These are phyloP conservation scores for Oikopleura vanhoeffeni DNA, from an alignment of 23 tunicate genomes.

Conservation along the genomic window DNA sequence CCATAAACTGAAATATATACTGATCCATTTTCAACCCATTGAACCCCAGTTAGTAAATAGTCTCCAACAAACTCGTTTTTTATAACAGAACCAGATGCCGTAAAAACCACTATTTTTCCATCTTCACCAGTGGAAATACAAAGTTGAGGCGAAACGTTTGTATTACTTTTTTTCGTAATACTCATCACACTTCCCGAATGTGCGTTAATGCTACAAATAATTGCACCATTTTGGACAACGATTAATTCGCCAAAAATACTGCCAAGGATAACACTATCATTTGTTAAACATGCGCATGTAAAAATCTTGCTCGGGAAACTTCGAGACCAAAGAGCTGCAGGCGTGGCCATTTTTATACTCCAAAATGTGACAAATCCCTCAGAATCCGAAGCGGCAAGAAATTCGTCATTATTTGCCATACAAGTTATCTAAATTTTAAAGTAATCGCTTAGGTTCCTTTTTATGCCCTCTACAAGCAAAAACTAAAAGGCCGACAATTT, in stretches of 20 bases:
- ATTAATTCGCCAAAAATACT: background rate
- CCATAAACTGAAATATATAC: background rate
- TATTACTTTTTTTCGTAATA: background rate
- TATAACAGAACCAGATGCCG: background rate
- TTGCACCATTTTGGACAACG: background rate
- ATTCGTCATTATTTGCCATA: background rate
- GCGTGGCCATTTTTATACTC: background rate
- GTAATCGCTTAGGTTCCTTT: too few species aligned
- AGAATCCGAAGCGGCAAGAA: background rate
- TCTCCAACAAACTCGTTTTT: background rate
- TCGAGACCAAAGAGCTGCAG: background rate
- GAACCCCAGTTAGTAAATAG: background rate
- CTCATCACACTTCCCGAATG: background rate
- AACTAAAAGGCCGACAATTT: background rate
- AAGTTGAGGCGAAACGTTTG: background rate
- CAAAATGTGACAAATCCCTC: background rate
- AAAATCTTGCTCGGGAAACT: background rate
- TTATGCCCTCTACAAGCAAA: background rate
- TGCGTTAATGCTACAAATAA: background rate
- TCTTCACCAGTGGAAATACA: background rate
- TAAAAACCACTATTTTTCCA: background rate
- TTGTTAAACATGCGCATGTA: background rate
- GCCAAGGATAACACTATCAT: background rate
- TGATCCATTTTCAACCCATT: background rate
- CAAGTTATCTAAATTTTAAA: too few species aligned